phyloP scores from a whole-genome alignment of 2,888 invertebrate species.

The Napeogenes sylphis region DNA sequence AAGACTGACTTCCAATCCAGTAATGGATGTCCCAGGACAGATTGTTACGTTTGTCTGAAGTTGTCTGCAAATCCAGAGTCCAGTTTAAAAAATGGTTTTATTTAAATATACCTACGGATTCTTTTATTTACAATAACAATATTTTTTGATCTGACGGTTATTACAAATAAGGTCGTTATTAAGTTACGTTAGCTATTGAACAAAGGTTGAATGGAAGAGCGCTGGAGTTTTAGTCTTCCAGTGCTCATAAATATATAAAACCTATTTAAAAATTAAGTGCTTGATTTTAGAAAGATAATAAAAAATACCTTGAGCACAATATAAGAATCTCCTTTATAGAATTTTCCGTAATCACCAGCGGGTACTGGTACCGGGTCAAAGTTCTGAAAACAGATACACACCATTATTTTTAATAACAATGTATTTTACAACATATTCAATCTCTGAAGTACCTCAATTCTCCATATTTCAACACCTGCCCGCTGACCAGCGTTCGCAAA shows the following conservation, averaged over 20 bases:
- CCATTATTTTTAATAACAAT: neutral
- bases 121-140: neutral
- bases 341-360: conserved; percentile 86
- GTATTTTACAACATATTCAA: conserved; percentile 15
- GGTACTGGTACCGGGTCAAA: conserved; percentile 88
- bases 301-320: conserved; percentile 85
- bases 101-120: too few species aligned
- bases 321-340: conserved; percentile 91
- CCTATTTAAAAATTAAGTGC: neutral
- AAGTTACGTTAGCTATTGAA: too few species aligned
- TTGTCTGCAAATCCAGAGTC: conserved; percentile 74
- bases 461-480: conserved; percentile 87
- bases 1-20: conserved; percentile 90
- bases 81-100: too few species aligned
- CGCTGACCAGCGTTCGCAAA: conserved; percentile 84
- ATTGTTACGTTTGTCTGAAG: conserved; percentile 79
- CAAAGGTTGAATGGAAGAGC: too few species aligned
- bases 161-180: too few species aligned
- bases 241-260: neutral
- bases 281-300: neutral
- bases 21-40: conserved; percentile 90
- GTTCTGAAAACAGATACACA: conserved; percentile 75
- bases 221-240: neutral
- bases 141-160: neutral
- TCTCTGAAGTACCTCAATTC: conserved; percentile 83